Conservation (phyloP, 2,113 vertebrate species). For the Pristiophorus japonicus region DNA sequence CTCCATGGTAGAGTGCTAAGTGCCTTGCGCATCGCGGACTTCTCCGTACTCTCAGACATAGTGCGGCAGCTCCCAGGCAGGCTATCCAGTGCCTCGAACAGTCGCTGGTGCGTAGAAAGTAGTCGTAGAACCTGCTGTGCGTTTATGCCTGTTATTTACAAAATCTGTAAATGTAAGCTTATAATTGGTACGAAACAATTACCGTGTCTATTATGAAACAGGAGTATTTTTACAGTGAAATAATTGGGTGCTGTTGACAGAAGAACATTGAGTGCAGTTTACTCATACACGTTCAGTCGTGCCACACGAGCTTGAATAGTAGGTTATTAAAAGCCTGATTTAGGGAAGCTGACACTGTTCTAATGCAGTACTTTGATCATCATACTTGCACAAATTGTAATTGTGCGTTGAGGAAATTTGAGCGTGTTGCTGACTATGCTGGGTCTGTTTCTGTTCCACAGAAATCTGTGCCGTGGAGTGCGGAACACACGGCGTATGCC, state of each 20-base stretch:
- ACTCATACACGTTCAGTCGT: not conserved
- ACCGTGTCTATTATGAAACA: not conserved
- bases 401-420: not conserved
- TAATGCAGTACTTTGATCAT: not conserved
- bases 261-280: not conserved
- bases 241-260: not conserved
- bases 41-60: not conserved
- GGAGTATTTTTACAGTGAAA: not conserved
- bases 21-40: not conserved
- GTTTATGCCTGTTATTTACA: not conserved
- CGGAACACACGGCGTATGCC: constrained; percentile 79
- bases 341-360: not conserved
- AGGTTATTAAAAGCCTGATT: not conserved
- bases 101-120: not conserved
- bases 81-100: not conserved
- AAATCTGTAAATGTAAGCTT: not conserved
- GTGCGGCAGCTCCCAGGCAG: not conserved
- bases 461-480: constrained; percentile 86
- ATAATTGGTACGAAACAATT: not conserved
- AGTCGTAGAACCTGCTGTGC: not conserved
- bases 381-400: not conserved
- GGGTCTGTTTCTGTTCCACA: constrained; percentile 44
- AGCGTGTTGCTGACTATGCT: not conserved
- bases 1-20: not conserved
- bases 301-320: not conserved